A percentile compares a stretch with the other conserved stretches of the same genome.
These are phyloP conservation scores for Lasioglossum leucozonium DNA, from an alignment of 2,888 invertebrate species.

Conservation along the genomic window DNA sequence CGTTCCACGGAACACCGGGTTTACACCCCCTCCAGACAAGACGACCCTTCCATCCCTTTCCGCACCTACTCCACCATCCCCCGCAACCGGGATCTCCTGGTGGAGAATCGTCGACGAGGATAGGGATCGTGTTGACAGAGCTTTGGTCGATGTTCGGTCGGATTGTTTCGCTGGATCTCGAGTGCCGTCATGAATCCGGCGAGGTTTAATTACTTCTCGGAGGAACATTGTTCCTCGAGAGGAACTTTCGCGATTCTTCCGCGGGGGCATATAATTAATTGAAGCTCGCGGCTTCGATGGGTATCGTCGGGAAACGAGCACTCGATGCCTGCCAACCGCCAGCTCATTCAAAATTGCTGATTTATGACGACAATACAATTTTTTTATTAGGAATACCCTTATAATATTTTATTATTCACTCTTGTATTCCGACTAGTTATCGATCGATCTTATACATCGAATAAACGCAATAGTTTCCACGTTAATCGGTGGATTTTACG, in stretches of 20 bases:
- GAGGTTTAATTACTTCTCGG: constrained; percentile 36
- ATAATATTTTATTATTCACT: too few species aligned
- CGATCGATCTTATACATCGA: too few species aligned
- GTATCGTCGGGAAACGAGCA: not conserved
- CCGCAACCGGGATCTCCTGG: not conserved
- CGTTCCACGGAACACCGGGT: constrained; percentile 53
- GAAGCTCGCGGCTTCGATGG: not conserved
- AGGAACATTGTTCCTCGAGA: not conserved
- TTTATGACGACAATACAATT: not conserved
- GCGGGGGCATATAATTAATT: constrained; percentile 9
- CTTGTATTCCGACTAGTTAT: not conserved
- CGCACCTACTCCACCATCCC: not conserved
- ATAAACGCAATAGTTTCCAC: too few species aligned
- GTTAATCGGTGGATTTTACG: too few species aligned
- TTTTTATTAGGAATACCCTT: too few species aligned
- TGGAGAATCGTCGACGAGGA: constrained; percentile 20
- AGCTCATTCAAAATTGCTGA: not conserved
- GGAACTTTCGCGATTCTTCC: not conserved
- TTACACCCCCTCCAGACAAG: constrained; percentile 55
- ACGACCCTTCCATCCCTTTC: constrained; percentile 26
- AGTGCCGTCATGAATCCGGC: constrained; percentile 18
- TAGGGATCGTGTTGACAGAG: constrained; percentile 46
- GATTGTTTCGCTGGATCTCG: constrained; percentile 30
- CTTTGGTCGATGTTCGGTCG: constrained; percentile 42
- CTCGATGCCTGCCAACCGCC: not conserved